Percentiles rank a stretch among this genome's conserved stretches.
Evolutionary conservation across 2,797 vertebrate species (phyloP).

Genomic region (Benthosema pterotum): DNA sequence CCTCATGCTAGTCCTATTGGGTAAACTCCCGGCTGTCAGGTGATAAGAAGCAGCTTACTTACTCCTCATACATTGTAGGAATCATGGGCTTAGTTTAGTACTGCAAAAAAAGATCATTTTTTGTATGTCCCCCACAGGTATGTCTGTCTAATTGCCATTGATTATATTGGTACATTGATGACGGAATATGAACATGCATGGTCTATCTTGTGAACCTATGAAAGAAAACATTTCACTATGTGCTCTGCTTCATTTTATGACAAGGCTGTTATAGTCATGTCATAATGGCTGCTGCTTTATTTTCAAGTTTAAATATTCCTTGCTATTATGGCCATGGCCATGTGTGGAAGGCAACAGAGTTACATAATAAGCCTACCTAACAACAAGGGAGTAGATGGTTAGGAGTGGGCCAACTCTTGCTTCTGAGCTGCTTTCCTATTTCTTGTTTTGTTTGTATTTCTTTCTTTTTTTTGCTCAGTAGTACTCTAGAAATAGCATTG

Average conservation of each 20-base stretch:
- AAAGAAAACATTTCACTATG: background rate
- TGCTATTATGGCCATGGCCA: constrained; percentile 55
- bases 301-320: constrained; percentile 38
- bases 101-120: no score
- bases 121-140: background rate
- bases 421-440: background rate
- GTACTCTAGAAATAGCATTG: no score
- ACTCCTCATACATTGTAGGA: no score
- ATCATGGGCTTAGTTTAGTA: no score
- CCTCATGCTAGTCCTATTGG: no score
- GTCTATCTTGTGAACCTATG: background rate
- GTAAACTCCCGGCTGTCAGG: no score
- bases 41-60: no score
- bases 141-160: background rate
- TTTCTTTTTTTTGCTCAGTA: no score
- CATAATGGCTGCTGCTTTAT: background rate
- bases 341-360: constrained; percentile 61
- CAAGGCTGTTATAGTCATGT: background rate
- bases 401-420: background rate
- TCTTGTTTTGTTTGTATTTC: no score
- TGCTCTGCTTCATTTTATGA: background rate
- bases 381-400: constrained; percentile 47
- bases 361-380: constrained; percentile 63
- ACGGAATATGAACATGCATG: no score
- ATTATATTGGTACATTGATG: background rate